Evolutionary conservation across 2,888 invertebrate species (phyloP), one percentile per base, ranked within the genome.

Genomic region (Stenurella melanura): DNA sequence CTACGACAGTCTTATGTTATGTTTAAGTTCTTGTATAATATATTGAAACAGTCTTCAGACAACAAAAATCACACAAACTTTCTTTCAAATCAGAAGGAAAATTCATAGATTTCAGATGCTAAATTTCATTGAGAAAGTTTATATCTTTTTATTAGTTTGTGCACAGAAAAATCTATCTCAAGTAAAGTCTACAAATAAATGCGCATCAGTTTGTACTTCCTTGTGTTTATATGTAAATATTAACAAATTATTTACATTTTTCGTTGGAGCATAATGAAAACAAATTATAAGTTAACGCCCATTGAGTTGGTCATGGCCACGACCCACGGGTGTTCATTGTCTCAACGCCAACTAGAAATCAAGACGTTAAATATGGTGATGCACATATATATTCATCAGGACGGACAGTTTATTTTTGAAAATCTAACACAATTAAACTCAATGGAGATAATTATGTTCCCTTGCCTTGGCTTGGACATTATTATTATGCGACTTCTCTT

Each of bases 261-360:
- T 63, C 30, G 38, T 57, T 34, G 26, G 63, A 61, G 30, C 30
- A 17, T 58, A 68, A 74, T 75, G 54, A 75, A 74, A 77, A 71
- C 71, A 71, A 78, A 75, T 72, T 67, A 66, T 75, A 75, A 67
- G 71, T 60, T 78, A 75, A 80, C 82, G 78, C 81, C 80, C 80
- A 80, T 80, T 80, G 80, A 82, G 78, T 82, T 82, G 82, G 80
- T 82, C 83, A 82, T 78, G 82, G 83, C 81, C 82, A 78, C 74
- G 75, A 73, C 81, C 80, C 72, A 81, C 81, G 74, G 54, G 56
- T 73, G 73, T 76, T 77, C 75, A 70, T 80, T 82, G 80, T 78
- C 80, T 80, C 68, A 57, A 74, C 57, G 69, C 58, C 72, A 74
- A 74, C 79, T 76, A 78, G 71, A 17, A 73, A 70, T 70, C 75